Percentiles rank a stretch among this genome's conserved stretches.
phyloP scores from a whole-genome alignment of 2,113 vertebrate species.

The Tupaia tana region DNA sequence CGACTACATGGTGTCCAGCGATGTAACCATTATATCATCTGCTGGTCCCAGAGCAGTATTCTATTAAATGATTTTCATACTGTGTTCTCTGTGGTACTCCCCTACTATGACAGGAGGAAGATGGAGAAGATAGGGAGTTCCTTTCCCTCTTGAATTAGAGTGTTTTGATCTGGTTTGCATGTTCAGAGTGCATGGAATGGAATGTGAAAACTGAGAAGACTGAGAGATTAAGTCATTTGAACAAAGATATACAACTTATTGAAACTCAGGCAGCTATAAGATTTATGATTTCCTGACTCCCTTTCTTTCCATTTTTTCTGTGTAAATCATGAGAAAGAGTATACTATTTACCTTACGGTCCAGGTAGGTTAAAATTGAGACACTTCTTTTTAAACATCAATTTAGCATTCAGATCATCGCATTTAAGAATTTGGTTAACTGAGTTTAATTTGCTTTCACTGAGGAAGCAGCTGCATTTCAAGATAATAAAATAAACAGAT shows the following conservation, averaged over 20 bases:
- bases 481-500: slow-evolving; percentile 81
- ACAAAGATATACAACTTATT: background rate
- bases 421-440: slow-evolving; percentile 64
- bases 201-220: background rate
- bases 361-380: slow-evolving; percentile 32
- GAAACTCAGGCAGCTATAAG: background rate
- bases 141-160: background rate
- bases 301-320: background rate
- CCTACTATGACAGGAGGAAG: background rate
- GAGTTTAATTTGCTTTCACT: slow-evolving; percentile 65
- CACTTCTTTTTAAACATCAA: slow-evolving; percentile 57
- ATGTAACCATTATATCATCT: too few species aligned
- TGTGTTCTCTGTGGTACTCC: slow-evolving; percentile 4
- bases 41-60: background rate
- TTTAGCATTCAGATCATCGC: slow-evolving; percentile 34
- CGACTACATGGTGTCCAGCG: too few species aligned
- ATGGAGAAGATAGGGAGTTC: background rate
- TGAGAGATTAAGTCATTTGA: background rate
- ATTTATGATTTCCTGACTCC: background rate
- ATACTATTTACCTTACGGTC: background rate
- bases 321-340: background rate
- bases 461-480: slow-evolving; percentile 77
- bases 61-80: background rate
- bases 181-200: background rate
- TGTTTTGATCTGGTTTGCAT: background rate